Base-by-base conservation (phyloP, 2,113 vertebrate genomes). In the Osmerus mordax region DNA sequence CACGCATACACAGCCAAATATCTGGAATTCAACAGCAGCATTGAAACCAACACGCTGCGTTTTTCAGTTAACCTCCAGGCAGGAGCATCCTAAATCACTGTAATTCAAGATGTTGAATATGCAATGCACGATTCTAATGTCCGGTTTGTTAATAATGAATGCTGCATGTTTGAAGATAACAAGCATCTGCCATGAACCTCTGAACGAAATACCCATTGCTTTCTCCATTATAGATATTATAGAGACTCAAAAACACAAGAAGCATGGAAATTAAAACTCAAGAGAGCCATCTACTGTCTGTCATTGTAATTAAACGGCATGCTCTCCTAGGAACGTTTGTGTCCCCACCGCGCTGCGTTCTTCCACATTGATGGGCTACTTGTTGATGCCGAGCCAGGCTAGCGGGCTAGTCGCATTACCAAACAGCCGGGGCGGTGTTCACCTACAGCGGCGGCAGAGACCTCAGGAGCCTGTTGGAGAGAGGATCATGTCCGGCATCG, bases 271-370 rank as follows among this genome's bases (percentile, higher is more conserved):
- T 90, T 89, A 91, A 96, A 95, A 97, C 93, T 95, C 96, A 94
- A 98, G 94, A 96, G 97, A 94, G 96, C 97, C 96, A 97, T 96
- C 97, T 99, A 93, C 95, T 94, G 97, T 96, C 92, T 92, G 93
- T 94, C 88, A 47, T 78, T 87, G 93, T 91, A 93, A 96, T 95
- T 89, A 93, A 92, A 91, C 82, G 84, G 74, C 52, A 64, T 72
- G 41, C 41, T 47, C 41, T 47, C 41, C 12, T 47, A 47, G 73
- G 63, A 72, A 69, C 75, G 70, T 8, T 13, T 61, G 64, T 1
- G 47, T 18, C 21, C 16, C 58, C 18, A 59, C 28, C 2, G 61
- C 6, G 21, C 64, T 25, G n/a, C 60, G 61, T 64, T 66, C 9
- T n/a, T 53, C 19, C 19, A 61, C 19, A 55, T 69, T 53, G 4